phyloP scores from a whole-genome alignment of 2,113 vertebrate species.

The Progne subis region DNA sequence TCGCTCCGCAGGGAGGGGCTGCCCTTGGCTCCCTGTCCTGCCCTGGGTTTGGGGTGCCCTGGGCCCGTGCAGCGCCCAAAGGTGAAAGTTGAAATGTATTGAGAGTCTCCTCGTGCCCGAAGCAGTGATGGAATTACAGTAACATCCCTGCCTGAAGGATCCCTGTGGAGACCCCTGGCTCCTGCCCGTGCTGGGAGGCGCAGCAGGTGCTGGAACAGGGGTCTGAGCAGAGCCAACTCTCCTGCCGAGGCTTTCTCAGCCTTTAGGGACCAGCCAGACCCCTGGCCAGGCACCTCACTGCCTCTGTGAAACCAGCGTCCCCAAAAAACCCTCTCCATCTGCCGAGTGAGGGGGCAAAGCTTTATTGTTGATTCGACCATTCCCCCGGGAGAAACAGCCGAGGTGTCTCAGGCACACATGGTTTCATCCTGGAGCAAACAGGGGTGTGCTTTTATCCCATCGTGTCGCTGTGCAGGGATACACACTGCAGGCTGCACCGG shows the following conservation, averaged over 20 bases:
- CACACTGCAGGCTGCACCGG: not conserved
- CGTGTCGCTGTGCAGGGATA: not conserved
- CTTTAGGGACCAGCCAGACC: fast-evolving
- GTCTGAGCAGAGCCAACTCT: fast-evolving
- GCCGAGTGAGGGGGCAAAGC: not conserved
- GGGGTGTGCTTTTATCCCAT: not conserved
- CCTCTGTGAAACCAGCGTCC: not conserved
- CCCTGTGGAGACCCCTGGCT: not conserved
- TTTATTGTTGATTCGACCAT: not conserved
- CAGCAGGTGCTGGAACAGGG: not conserved
- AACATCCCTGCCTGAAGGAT: too few species aligned
- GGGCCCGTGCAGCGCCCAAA: not conserved
- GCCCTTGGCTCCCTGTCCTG: fast-evolving
- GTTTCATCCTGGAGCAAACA: not conserved
- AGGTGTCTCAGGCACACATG: not conserved
- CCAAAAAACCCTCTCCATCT: fast-evolving
- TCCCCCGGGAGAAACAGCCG: not conserved
- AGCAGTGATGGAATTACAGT: fast-evolving
- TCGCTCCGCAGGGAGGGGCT: not conserved
- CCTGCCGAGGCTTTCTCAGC: fast-evolving
- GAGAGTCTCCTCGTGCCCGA: not conserved
- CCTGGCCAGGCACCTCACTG: not conserved
- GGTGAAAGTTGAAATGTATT: not conserved
- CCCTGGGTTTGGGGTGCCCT: fast-evolving
- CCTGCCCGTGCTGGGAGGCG: too few species aligned